Evolutionary conservation across 1,140 invertebrate genomes (phyloP).

Genomic region (Platorchestia sp.): DNA sequence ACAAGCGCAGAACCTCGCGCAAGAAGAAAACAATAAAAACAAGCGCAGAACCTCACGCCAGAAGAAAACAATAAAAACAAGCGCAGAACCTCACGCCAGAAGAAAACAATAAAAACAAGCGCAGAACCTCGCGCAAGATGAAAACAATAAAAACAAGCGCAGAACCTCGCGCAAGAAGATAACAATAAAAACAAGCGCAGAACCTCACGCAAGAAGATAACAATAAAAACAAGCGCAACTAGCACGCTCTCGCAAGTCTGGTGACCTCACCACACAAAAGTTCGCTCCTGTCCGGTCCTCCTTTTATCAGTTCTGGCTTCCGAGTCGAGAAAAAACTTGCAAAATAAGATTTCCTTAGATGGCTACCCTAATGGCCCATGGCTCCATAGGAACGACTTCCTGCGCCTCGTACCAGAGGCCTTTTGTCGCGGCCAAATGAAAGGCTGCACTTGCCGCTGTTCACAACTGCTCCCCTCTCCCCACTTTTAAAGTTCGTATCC

Average conservation of each 20-base stretch:
- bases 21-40: too few relatives aligned
- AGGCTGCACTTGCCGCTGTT: neutral
- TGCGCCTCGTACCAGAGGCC: neutral
- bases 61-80: neutral
- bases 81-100: neutral
- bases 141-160: neutral
- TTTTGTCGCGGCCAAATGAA: neutral
- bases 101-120: neutral
- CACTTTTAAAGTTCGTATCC: neutral
- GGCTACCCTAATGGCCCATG: neutral
- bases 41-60: neutral
- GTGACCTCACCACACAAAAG: neutral
- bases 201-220: neutral
- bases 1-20: too few relatives aligned
- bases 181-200: too few relatives aligned
- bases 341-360: conserved; percentile 2
- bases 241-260: neutral
- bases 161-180: too few relatives aligned
- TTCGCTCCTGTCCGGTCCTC: neutral
- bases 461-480: neutral
- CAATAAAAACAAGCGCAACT: neutral
- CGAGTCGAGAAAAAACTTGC: neutral
- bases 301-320: conserved; percentile 7
- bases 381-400: neutral
- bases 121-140: neutral